phyloP scores from a whole-genome alignment of 2,888 invertebrate genomes.

The Reticulitermes lucifugus region DNA sequence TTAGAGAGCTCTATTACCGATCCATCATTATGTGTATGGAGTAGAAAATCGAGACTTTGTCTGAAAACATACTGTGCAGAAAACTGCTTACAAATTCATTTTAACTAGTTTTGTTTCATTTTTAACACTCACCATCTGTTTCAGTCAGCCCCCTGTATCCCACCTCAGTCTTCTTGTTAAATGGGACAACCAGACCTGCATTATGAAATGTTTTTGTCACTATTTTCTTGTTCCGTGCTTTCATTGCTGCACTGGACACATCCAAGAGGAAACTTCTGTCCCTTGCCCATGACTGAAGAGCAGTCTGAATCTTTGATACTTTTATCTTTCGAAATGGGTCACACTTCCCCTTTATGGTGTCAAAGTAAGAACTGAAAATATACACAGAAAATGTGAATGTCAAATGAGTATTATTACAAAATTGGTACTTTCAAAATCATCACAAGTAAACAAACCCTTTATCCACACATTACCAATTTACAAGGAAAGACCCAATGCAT shows the following conservation, averaged over 20 bases:
- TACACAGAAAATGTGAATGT: not conserved
- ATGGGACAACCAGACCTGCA: conserved; percentile 88
- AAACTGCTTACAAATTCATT: no score
- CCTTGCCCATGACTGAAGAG: conserved; percentile 73
- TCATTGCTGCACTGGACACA: conserved; percentile 70
- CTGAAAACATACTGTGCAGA: no score
- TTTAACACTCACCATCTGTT: conserved; percentile 69
- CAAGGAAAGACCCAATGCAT: no score
- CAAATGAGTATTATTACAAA: no score
- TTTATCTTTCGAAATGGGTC: conserved; percentile 74
- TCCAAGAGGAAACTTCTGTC: conserved; percentile 71
- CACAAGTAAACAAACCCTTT: no score
- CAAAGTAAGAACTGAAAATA: conserved; percentile 66
- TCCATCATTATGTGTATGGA: no score
- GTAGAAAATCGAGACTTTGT: no score
- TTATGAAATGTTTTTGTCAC: conserved; percentile 83
- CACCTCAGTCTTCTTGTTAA: conserved; percentile 80
- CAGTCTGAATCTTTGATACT: conserved; percentile 71
- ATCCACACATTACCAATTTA: no score
- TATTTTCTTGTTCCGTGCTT: conserved; percentile 70
- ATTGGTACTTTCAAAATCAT: no score
- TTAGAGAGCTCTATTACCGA: no score
- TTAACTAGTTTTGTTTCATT: not conserved
- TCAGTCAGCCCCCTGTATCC: conserved; percentile 86
- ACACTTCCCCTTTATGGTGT: conserved; percentile 62